Percentiles rank a stretch among this genome's conserved stretches.
Evolutionary conservation across 2,888 invertebrate species (phyloP).

Genomic region (Congeria kusceri): DNA sequence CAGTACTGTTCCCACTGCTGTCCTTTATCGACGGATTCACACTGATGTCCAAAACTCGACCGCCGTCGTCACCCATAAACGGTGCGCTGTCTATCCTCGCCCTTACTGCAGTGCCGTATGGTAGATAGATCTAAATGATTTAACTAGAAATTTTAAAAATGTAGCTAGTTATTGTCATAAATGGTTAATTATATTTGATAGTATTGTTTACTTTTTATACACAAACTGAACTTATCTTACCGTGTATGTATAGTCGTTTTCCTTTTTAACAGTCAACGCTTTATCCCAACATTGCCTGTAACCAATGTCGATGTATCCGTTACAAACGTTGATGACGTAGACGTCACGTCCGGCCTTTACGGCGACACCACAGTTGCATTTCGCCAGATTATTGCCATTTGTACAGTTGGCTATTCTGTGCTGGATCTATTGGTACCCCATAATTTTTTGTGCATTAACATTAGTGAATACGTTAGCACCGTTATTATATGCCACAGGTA

Average conservation of each 20-base stretch:
- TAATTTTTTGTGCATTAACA: too few species aligned
- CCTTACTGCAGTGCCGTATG: conserved; percentile 41
- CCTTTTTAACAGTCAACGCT: conserved; percentile 33
- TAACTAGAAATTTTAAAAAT: neutral
- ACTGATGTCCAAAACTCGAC: conserved; percentile 22
- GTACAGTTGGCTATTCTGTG: conserved; percentile 28
- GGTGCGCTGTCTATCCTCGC: conserved; percentile 39
- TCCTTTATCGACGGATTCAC: conserved; percentile 26
- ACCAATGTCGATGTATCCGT: conserved; percentile 31
- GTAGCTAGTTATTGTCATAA: neutral
- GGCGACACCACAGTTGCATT: conserved; percentile 30
- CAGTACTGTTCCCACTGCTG: conserved; percentile 24
- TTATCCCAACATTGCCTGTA: conserved; percentile 30
- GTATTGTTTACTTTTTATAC: too few species aligned
- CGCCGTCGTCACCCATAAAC: conserved; percentile 29
- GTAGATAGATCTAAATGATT: conserved; percentile 30
- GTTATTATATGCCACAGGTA: too few species aligned
- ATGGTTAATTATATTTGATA: too few species aligned
- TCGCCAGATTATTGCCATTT: neutral
- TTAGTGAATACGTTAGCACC: too few species aligned
- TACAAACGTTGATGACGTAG: conserved; percentile 43
- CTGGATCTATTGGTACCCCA: conserved; percentile 11
- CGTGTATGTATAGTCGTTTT: conserved; percentile 44
- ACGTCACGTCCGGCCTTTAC: conserved; percentile 34
- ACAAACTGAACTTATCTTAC: conserved; percentile 1